Base-by-base conservation (phyloP, 2,888 invertebrate species). In the Camptogramma bilineatum region DNA sequence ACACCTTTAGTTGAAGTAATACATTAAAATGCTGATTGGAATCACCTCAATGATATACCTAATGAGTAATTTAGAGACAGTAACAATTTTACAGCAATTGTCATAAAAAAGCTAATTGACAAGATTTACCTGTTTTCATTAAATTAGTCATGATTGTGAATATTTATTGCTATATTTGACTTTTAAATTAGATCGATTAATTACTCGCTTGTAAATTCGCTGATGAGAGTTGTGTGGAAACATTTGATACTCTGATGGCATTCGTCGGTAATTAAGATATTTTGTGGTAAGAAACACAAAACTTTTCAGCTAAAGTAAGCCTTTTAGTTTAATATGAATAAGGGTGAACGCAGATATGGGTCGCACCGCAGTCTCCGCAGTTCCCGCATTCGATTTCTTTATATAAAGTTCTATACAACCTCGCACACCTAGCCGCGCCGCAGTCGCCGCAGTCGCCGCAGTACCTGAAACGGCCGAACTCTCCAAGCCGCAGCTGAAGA, bases 11-110 rank as follows among this genome's bases (percentile, higher is more conserved):
- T 13, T 55, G 17, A 57, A 19, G 42, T 51, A 62, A 61, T 60
- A 58, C 56, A 64, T 70, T 64, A 57, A 50, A 59, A 62, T 67
- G 66, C 59, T 70, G 68, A 70, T 67, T 70, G 39, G 57, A 52
- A 60, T 56, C 63, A 53, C 47, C 55, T 47, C 54, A 21, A 67
- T 66, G 39, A 64, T 64, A 64, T 47, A 10, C 56, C 60, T 71
- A 71, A 69, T 72, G 60, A 66, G 64, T 61, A 52, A 65, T 67
- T 68, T 57, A 48, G 58, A 55, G 55, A 60, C 66, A 19, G 57
- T 69, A 53, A 70, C 64, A 46, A 66, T 69, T 71, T 68, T 68
- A 73, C 68, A 69, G 71, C 69, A 64, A 68, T 66, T 65, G 69
- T 68, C 64, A 52, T 73, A 65, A 65, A 65, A 62, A 21, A 17